A percentile compares a stretch with the other conserved stretches of the same genome.
Conservation (phyloP, 2,113 vertebrate species). For the Peromyscus leucopus region DNA sequence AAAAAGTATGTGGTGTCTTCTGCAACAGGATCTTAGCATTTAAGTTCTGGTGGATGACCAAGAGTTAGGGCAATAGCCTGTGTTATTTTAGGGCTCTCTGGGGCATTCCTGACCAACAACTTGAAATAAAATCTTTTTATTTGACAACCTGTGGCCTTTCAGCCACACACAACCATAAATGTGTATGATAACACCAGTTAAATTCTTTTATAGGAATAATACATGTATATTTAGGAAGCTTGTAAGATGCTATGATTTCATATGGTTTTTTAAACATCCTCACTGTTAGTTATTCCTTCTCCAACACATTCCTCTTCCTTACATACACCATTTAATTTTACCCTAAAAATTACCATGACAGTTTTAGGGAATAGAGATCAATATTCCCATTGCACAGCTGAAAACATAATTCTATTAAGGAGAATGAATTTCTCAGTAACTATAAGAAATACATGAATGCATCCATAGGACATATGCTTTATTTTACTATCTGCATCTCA, state of each 20-base stretch:
- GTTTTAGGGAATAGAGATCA: not conserved
- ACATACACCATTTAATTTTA: not conserved
- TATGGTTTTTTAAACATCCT: not conserved
- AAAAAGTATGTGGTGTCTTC: not conserved
- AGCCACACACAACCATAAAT: not conserved
- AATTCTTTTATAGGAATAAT: not conserved
- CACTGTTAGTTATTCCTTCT: not conserved
- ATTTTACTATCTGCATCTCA: not conserved
- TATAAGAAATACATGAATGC: not conserved
- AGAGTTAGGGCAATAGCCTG: not conserved
- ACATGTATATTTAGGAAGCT: not conserved
- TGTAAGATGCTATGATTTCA: not conserved
- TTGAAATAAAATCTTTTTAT: not conserved
- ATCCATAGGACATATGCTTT: not conserved
- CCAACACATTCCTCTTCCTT: not conserved
- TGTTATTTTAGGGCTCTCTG: not conserved
- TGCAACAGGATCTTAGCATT: not conserved
- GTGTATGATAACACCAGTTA: not conserved
- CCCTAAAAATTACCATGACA: not conserved
- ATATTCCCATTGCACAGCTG: not conserved
- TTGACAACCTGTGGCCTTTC: not conserved
- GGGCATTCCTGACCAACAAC: not conserved
- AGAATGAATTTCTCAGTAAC: conserved; percentile 21
- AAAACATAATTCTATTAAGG: not conserved
- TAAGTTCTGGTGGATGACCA: not conserved